These are phyloP conservation scores for Atta texana DNA, from an alignment of 1,140 invertebrate species.

Conservation along the genomic window DNA sequence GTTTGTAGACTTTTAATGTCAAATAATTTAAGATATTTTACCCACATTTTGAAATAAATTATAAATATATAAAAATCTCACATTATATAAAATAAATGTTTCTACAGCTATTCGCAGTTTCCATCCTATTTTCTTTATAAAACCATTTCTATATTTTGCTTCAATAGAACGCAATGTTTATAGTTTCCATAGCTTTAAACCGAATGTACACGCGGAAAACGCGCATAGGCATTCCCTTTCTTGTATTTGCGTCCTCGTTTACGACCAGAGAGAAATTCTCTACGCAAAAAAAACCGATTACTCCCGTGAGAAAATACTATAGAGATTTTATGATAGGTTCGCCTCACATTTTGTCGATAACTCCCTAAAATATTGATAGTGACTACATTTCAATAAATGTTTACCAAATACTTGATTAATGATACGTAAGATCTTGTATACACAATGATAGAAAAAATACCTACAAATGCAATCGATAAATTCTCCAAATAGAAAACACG, in stretches of 20 bases:
- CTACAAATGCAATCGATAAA: background rate
- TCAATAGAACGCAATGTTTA: conserved; percentile 11
- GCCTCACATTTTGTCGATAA: background rate
- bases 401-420: conserved; percentile 46
- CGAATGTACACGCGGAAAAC: background rate
- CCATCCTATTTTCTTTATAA: background rate
- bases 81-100: conserved; percentile 1
- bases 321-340: conserved; percentile 23
- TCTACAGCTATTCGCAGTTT: background rate
- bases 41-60: background rate
- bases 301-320: conserved; percentile 1
- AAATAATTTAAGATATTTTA: background rate
- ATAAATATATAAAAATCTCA: background rate
- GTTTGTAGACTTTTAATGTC: too few relatives aligned
- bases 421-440: background rate
- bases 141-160: background rate
- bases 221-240: conserved; percentile 18
- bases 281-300: background rate
- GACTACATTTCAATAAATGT: background rate
- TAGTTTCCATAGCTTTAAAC: background rate
- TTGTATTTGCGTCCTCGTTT: conserved; percentile 42
- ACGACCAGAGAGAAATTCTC: conserved; percentile 3
- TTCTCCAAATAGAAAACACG: background rate
- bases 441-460: background rate
- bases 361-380: conserved; percentile 22